A percentile compares a stretch with the other conserved stretches of the same genome.
phyloP scores from a whole-genome alignment of 2,888 invertebrate genomes.

The Tachina grossa region DNA sequence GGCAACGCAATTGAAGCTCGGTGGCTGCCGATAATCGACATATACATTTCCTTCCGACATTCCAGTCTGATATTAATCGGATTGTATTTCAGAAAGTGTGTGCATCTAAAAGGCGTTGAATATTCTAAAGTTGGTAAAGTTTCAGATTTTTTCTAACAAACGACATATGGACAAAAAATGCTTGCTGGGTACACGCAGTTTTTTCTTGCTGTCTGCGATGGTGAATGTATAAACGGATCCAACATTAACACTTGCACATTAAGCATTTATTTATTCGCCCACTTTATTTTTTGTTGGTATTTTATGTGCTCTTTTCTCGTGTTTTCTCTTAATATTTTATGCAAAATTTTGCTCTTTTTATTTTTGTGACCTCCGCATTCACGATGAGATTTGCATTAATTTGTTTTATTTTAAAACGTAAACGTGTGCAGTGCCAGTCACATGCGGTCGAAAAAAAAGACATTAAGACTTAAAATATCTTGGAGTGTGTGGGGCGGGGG shows the following conservation, averaged over 20 bases:
- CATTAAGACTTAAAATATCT: background rate
- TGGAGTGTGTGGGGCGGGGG: conserved; percentile 12
- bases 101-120: too few relatives aligned
- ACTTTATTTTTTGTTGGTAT: conserved; percentile 17
- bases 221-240: background rate
- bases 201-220: background rate
- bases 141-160: too few relatives aligned
- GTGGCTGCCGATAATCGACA: too few relatives aligned
- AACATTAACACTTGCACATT: conserved; percentile 16
- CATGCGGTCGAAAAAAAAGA: background rate
- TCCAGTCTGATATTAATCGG: too few relatives aligned
- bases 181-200: background rate
- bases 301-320: conserved; percentile 1
- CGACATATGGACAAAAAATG: too few relatives aligned
- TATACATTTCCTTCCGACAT: too few relatives aligned
- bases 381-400: conserved; percentile 7
- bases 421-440: conserved; percentile 35
- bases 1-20: too few relatives aligned
- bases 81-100: too few relatives aligned
- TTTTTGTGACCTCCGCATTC: conserved; percentile 11
- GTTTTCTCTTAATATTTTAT: background rate
- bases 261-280: conserved; percentile 25
- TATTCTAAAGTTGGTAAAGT: too few relatives aligned
- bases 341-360: background rate
- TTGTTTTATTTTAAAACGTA: background rate